Percentiles rank a stretch among this genome's conserved stretches.
phyloP scores from a whole-genome alignment of 2,113 vertebrate genomes.

The Arenaria interpres region DNA sequence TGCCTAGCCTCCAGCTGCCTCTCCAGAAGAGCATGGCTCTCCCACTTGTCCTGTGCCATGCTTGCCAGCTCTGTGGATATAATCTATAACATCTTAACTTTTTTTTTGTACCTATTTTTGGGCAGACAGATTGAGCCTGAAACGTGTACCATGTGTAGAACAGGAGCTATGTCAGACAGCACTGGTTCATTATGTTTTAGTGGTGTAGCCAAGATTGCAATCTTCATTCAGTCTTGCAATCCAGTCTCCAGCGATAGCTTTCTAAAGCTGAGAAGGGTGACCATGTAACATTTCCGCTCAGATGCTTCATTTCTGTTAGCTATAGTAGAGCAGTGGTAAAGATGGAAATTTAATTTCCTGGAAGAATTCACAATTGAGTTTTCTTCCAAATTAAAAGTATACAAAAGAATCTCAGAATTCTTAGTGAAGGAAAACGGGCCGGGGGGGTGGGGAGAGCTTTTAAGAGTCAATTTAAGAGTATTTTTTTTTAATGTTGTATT shows the following conservation, averaged over 20 bases:
- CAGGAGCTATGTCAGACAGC: conserved; percentile 19
- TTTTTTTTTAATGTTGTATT: background rate
- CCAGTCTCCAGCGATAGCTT: background rate
- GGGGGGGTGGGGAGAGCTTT: background rate
- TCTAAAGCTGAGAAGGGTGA: background rate
- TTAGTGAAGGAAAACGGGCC: background rate
- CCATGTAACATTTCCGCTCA: background rate
- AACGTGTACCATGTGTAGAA: background rate
- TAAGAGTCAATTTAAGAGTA: background rate
- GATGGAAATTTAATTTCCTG: conserved; percentile 15
- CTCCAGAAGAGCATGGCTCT: background rate
- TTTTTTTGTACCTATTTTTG: conserved; percentile 10
- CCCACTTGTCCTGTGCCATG: background rate
- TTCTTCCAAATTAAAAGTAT: background rate
- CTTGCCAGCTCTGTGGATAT: background rate
- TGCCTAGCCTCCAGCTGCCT: background rate
- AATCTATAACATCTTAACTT: background rate
- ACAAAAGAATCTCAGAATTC: background rate
- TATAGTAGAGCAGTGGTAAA: background rate
- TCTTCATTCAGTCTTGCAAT: conserved; percentile 5
- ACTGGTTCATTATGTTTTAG: background rate
- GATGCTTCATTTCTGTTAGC: background rate
- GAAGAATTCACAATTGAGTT: background rate
- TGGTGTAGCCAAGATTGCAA: conserved; percentile 6
- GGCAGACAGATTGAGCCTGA: conserved; percentile 15